Base-by-base conservation (phyloP, 2,113 vertebrate species). In the Sinocyclocheilus maitianheensis region DNA sequence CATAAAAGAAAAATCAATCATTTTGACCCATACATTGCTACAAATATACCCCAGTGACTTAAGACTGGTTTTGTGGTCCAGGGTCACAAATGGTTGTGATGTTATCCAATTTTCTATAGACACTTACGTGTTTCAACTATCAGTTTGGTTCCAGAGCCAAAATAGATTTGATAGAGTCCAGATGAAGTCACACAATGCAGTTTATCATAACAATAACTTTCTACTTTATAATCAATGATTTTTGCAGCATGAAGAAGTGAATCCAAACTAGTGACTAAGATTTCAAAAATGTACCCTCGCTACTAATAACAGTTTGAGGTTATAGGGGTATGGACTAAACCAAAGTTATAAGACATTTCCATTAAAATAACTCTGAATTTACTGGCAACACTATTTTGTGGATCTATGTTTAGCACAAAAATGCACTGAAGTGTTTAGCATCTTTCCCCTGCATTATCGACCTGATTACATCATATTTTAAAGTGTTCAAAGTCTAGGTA, bases 111-210 rank as follows among this genome's bases (percentile, higher is more conserved):
- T 76, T 74, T 85, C 9, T 12, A 37, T 51, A 60, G 3, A 46
- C 43, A 78, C 86, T 87, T 85, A 87, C 85, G 63, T 83, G 53
- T 46, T 30, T 82, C n/a, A 51, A 89, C 34, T 30, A 46, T 71
- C 10, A 87, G 34, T 83, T 87, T 79, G 13, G 55, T 87, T 75
- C 74, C 88, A 53, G 83, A 83, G 37, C 78, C 83, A 65, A 87
- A 85, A 53, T 85, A 55, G 16, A 89, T 65, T 83, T 12, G 67
- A 46, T 18, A 2, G 18, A 34, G 0, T 81, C 80, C 83, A 55
- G 74, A 72, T 22, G 46, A 12, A 87, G 81, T 84, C 86, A 89
- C 87, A 91, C 86, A 88, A 8, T 83, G 74, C 24, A 14, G 16
- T 13, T 26, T n/a, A 2, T 18, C 87, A n/a, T 5, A 53, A 24